Percentiles rank a stretch among this genome's conserved stretches.
Evolutionary conservation across 1,140 invertebrate species (phyloP).

Genomic region (Euglossa dilemma): DNA sequence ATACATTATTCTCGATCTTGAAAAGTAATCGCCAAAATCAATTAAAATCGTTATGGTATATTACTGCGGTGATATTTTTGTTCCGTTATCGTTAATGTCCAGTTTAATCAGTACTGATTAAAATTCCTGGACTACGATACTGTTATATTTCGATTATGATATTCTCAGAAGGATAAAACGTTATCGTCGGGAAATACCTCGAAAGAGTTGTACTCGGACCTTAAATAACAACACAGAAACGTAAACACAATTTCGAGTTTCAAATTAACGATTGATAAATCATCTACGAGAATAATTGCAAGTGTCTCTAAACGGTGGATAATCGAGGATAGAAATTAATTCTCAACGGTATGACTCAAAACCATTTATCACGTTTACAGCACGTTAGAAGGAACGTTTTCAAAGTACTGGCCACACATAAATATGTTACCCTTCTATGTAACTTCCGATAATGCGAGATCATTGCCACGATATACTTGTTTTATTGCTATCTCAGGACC

Average conservation of each 20-base stretch:
- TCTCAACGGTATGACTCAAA: background rate
- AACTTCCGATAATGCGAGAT: conserved; percentile 8
- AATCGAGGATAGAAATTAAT: background rate
- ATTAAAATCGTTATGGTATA: background rate
- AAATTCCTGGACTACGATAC: background rate
- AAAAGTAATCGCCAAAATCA: background rate
- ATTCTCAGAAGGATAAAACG: background rate
- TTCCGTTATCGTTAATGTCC: background rate
- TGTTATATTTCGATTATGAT: background rate
- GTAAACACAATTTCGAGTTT: background rate
- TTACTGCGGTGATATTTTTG: too few species aligned
- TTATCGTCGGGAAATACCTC: background rate
- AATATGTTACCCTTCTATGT: background rate
- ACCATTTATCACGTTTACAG: background rate
- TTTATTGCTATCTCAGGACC: background rate
- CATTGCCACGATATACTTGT: background rate
- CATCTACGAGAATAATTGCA: background rate
- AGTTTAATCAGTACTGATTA: conserved; percentile 7
- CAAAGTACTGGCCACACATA: background rate
- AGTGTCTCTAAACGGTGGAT: background rate
- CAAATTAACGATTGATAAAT: background rate
- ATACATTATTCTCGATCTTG: background rate
- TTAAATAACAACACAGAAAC: background rate
- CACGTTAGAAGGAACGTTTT: background rate
- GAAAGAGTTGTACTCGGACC: background rate